Evolutionary conservation across 92 coral and sea anemone species (phyloP), one percentile per base, ranked within the genome.

Genomic region (Porites rus): DNA sequence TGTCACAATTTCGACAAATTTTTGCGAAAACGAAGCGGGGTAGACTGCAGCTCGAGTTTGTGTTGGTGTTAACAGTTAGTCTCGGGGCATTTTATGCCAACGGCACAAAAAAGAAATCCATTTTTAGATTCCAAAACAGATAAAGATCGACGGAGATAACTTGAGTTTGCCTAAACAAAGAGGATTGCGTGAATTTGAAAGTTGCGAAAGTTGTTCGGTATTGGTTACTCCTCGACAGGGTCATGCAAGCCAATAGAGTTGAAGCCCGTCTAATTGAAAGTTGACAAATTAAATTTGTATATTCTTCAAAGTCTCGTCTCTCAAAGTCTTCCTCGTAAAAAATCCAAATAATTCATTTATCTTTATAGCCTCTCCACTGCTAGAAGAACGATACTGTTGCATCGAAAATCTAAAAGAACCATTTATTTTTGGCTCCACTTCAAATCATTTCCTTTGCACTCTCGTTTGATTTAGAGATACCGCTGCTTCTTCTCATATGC

Each of bases 361-460:
- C 21, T 70, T 70, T 56, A 31, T 10, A 56, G 6, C 78, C 16
- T 56, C 61, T 56, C 61, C 11, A 18, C 58, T 16, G 20, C 51
- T 7, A 69, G 65, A 81, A 38, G n/a, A 20, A 13, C 56, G 38
- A 70, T 68, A 58, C 43, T 7, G 52, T 14, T 51, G 31, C 7
- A 12, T 12, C 59, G 60, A 81, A 81, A 68, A 51, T 69, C 75
- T 25, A 66, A 66, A 10, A 12, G 21, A 43, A n/a, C 60, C 71
- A 14, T 68, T 58, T 53, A 7, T 14, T 43, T 78, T 43, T 78
- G 83, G 64, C 83, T 72, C 59, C 83, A 78, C 83, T 78, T 65
- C 68, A 78, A 9, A 38, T 38, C 8, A n/a, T 21, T 38, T 78
- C 31, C 70, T 18, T 7, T 63, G 1, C 63, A 52, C 60, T 24